These are phyloP conservation scores for Caenorhabditis remanei DNA, from an alignment of 1,140 invertebrate species.

Conservation along the genomic window DNA sequence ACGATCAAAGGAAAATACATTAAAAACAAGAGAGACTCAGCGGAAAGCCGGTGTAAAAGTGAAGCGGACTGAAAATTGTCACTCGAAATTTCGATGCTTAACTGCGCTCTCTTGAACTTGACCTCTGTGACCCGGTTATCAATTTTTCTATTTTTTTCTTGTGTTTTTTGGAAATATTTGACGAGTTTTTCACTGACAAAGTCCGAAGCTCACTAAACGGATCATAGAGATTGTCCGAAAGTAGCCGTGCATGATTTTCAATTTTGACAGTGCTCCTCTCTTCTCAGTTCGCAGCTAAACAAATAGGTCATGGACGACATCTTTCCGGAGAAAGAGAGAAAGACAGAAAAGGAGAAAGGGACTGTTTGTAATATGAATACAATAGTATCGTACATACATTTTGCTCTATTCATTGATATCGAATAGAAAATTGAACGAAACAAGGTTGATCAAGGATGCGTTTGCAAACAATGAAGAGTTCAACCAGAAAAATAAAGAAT, in stretches of 20 bases:
- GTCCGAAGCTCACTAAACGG: not conserved
- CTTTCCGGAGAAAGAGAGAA: slow-evolving; percentile 25
- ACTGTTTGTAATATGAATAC: slow-evolving; percentile 55
- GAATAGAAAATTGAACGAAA: slow-evolving; percentile 26
- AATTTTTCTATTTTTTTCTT: not conserved
- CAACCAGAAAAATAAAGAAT: too few species aligned
- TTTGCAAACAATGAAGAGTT: too few species aligned
- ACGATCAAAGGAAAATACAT: not conserved
- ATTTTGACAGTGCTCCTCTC: slow-evolving; percentile 18
- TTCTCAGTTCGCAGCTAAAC: slow-evolving; percentile 40
- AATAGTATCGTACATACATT: slow-evolving; percentile 36
- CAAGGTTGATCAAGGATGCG: not conserved
- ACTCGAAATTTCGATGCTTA: not conserved
- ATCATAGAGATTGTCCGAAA: slow-evolving; percentile 17
- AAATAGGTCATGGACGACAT: slow-evolving; percentile 51
- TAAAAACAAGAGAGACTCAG: not conserved
- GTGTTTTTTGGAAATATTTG: not conserved
- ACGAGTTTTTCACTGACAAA: not conserved
- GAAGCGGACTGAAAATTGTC: not conserved
- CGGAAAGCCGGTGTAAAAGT: not conserved
- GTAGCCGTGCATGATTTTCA: slow-evolving; percentile 35
- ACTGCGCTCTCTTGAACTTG: not conserved
- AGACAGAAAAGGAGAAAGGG: slow-evolving; percentile 12
- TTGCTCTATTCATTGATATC: slow-evolving; percentile 51
- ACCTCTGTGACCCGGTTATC: not conserved